These are phyloP conservation scores for Colossoma macropomum DNA, from an alignment of 2,113 vertebrate genomes.

Conservation along the genomic window DNA sequence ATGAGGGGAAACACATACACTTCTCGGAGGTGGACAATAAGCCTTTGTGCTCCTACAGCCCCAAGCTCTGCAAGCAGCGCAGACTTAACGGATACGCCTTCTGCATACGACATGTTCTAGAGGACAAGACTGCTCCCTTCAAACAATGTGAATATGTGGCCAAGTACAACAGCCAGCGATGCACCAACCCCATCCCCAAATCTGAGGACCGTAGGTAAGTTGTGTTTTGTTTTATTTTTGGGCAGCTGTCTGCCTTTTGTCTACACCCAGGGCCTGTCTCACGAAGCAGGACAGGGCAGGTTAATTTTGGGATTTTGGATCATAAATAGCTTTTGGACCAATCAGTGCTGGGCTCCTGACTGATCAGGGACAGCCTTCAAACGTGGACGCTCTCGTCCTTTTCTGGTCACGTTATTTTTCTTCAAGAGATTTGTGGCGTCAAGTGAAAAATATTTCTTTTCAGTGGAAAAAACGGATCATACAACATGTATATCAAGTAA, in stretches of 20 bases:
- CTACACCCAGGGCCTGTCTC: neutral
- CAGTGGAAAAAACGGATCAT: too few species aligned
- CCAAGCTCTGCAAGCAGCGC: constrained; percentile 99
- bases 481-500: too few species aligned
- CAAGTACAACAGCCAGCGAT: constrained; percentile 99
- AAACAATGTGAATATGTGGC: constrained; percentile 99
- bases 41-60: constrained; percentile 99
- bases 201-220: constrained; percentile 97
- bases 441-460: too few species aligned
- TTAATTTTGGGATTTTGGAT: too few species aligned
- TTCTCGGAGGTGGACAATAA: constrained; percentile 99
- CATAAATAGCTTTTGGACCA: too few species aligned
- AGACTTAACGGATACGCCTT: constrained; percentile 99
- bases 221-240: neutral
- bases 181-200: constrained; percentile 99
- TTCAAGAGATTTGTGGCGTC: too few species aligned
- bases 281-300: too few species aligned
- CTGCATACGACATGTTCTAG: constrained; percentile 99
- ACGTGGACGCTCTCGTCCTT: too few species aligned
- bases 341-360: too few species aligned
- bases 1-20: constrained; percentile 99
- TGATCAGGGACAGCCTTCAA: too few species aligned
- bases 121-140: constrained; percentile 99
- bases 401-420: too few species aligned
- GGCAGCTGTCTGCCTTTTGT: neutral